Conservation (phyloP, 2,113 vertebrate genomes). For the Lanius ludovicianus region DNA sequence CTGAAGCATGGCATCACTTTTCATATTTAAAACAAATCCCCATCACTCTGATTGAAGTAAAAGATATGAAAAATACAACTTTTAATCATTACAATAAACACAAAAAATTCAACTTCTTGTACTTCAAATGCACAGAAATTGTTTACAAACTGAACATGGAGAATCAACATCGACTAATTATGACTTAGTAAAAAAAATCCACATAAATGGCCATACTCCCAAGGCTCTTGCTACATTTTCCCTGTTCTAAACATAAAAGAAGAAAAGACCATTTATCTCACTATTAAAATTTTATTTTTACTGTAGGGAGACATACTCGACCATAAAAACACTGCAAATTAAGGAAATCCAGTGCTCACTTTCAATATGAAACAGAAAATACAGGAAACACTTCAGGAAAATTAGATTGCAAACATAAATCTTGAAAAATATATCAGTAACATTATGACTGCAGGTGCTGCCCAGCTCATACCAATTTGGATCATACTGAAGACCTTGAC, state of each 20-base stretch:
- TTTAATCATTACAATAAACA: neutral
- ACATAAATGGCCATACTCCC: neutral
- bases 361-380: neutral
- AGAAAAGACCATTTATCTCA: neutral
- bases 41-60: neutral
- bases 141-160: neutral
- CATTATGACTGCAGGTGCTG: neutral
- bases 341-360: neutral
- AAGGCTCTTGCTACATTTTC: neutral
- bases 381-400: neutral
- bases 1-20: neutral
- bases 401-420: constrained; percentile 2
- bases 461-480: neutral
- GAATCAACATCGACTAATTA: neutral
- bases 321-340: neutral
- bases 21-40: neutral
- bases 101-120: neutral
- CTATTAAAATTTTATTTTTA: neutral
- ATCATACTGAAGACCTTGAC: neutral
- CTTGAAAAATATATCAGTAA: neutral
- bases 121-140: neutral
- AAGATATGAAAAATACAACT: neutral
- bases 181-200: neutral
- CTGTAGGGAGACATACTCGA: accelerated
- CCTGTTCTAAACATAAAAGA: neutral